Percentiles rank a stretch among this genome's conserved stretches.
Conservation (phyloP, 2,888 invertebrate species). For the Meliscaeva auricollis region DNA sequence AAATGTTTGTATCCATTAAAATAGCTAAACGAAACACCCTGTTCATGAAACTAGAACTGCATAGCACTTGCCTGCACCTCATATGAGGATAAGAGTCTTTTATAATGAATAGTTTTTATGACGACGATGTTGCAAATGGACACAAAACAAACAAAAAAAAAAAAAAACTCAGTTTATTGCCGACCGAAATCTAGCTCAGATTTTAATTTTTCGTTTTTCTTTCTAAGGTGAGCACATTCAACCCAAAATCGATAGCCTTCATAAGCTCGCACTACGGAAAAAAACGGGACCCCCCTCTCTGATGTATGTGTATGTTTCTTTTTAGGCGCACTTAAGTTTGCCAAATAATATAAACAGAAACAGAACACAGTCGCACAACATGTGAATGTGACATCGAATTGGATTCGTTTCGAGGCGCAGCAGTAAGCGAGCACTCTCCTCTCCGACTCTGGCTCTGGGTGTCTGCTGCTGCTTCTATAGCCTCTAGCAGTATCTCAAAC, state of each 20-base stretch:
- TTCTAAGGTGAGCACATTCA: slow-evolving; percentile 36
- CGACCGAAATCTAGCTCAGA: slow-evolving; percentile 32
- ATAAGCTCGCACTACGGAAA: too few species aligned
- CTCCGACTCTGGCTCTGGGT: slow-evolving; percentile 1
- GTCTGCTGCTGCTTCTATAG: slow-evolving; percentile 3
- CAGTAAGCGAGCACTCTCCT: slow-evolving; percentile 22
- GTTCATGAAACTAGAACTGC: background rate
- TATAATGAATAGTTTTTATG: slow-evolving; percentile 9
- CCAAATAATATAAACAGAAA: slow-evolving; percentile 25
- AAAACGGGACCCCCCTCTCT: too few species aligned
- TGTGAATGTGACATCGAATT: slow-evolving; percentile 71
- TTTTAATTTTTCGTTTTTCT: background rate
- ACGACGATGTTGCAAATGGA: slow-evolving; percentile 2
- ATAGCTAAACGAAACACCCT: slow-evolving; percentile 21
- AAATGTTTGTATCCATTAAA: background rate
- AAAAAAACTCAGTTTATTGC: slow-evolving; percentile 28
- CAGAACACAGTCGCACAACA: slow-evolving; percentile 8
- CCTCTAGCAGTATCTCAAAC: slow-evolving; percentile 10
- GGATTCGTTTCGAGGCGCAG: slow-evolving; percentile 70
- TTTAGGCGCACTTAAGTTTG: slow-evolving; percentile 23
- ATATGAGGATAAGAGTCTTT: background rate
- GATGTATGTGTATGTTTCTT: slow-evolving; percentile 1
- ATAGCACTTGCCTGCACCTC: background rate
- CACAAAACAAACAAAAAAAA: background rate
- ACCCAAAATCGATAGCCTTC: slow-evolving; percentile 36